These are phyloP conservation scores for Trichogramma pretiosum DNA, from an alignment of 1,140 invertebrate species.

Conservation along the genomic window DNA sequence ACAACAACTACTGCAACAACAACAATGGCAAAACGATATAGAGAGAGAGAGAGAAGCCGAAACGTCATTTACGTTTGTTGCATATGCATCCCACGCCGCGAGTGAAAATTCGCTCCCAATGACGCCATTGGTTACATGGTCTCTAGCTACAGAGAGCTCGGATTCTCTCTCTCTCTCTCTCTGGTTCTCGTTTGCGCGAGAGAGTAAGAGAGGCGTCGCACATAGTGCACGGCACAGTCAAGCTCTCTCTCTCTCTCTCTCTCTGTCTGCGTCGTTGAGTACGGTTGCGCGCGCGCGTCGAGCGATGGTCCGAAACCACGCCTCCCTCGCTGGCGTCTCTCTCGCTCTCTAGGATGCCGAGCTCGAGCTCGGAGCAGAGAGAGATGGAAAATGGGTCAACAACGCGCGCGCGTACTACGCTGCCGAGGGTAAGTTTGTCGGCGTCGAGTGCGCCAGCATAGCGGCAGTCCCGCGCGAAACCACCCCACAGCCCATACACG, in stretches of 20 bases:
- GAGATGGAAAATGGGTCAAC: constrained; percentile 37
- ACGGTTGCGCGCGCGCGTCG: background rate
- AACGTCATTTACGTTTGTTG: too few relatives aligned
- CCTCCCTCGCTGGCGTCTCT: constrained; percentile 26
- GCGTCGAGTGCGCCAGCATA: constrained; percentile 26
- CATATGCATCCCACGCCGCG: too few relatives aligned
- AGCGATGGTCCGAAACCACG: constrained; percentile 5
- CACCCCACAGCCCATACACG: constrained; percentile 37
- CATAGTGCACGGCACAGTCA: too few relatives aligned
- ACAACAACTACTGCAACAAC: too few relatives aligned
- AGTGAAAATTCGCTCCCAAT: too few relatives aligned
- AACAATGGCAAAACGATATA: too few relatives aligned
- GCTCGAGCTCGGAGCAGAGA: constrained; percentile 23
- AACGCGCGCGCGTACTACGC: constrained; percentile 30
- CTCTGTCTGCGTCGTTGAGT: too few relatives aligned
- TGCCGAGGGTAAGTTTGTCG: constrained; percentile 24
- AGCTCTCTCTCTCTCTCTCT: too few relatives aligned
- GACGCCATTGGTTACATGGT: too few relatives aligned
- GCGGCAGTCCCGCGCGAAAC: constrained; percentile 41
- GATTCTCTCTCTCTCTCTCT: too few relatives aligned
- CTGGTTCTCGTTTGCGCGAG: background rate
- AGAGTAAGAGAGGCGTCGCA: background rate
- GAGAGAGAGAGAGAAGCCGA: too few relatives aligned
- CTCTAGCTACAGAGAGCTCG: too few relatives aligned
- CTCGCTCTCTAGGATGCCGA: constrained; percentile 23